Evolutionary conservation across 1,140 invertebrate genomes (phyloP).

Genomic region (Lerema accius): DNA sequence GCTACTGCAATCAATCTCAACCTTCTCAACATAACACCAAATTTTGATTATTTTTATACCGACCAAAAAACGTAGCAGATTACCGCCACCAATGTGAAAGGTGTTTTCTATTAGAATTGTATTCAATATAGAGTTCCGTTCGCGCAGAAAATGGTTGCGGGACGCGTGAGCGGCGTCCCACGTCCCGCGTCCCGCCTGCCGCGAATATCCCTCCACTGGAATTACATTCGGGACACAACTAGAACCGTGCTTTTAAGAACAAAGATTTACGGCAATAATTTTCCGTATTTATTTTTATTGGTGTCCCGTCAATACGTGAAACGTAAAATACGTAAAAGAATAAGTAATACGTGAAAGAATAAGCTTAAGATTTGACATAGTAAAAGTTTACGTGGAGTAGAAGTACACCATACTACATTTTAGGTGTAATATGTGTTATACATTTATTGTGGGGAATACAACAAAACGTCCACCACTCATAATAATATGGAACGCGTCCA

Average conservation of each 20-base stretch:
- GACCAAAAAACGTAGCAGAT: slow-evolving; percentile 20
- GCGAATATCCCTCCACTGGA: slow-evolving; percentile 33
- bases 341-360: too few species aligned
- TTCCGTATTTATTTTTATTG: neutral
- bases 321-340: too few species aligned
- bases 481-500: too few species aligned
- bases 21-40: too few species aligned
- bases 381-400: too few species aligned
- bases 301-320: neutral
- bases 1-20: too few species aligned
- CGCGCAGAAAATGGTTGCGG: slow-evolving; percentile 68
- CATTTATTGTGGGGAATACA: too few species aligned
- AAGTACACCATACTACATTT: too few species aligned
- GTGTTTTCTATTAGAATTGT: slow-evolving; percentile 63
- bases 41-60: too few species aligned
- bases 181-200: slow-evolving; percentile 30
- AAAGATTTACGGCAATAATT: slow-evolving; percentile 24
- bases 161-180: slow-evolving; percentile 52
- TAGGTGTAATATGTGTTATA: too few species aligned
- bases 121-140: slow-evolving; percentile 73
- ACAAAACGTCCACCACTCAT: too few species aligned
- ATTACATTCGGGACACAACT: slow-evolving; percentile 31
- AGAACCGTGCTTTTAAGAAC: slow-evolving; percentile 14
- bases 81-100: slow-evolving; percentile 49
- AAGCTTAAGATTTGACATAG: too few species aligned